Evolutionary conservation across 2,113 vertebrate species (phyloP).

Genomic region (Python bivittatus): DNA sequence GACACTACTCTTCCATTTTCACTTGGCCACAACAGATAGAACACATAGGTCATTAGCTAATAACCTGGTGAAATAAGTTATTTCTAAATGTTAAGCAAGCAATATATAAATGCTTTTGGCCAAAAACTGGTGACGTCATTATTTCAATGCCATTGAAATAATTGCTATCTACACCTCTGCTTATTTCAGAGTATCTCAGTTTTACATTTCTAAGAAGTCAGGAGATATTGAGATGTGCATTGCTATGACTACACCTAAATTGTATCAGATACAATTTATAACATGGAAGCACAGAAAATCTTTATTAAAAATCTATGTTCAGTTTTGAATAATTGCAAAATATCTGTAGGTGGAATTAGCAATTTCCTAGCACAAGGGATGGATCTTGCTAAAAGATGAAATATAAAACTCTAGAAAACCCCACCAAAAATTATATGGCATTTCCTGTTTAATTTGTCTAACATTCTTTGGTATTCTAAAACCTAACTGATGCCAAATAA

Average conservation of each 20-base stretch:
- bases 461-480: no score
- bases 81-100: background rate
- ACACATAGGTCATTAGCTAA: background rate
- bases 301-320: background rate
- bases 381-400: background rate
- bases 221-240: background rate
- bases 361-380: background rate
- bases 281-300: no score
- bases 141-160: background rate
- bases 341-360: background rate
- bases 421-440: no score
- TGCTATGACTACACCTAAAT: background rate
- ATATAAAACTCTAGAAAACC: background rate
- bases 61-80: background rate
- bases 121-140: background rate
- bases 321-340: background rate
- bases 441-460: no score
- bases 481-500: no score
- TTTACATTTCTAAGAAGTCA: background rate
- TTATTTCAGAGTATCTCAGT: background rate
- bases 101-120: background rate
- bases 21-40: background rate
- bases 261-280: no score
- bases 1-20: slow-evolving; percentile 48
- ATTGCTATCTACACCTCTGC: background rate